Conservation (phyloP, 2,797 vertebrate genomes). For the Artibeus lituratus region DNA sequence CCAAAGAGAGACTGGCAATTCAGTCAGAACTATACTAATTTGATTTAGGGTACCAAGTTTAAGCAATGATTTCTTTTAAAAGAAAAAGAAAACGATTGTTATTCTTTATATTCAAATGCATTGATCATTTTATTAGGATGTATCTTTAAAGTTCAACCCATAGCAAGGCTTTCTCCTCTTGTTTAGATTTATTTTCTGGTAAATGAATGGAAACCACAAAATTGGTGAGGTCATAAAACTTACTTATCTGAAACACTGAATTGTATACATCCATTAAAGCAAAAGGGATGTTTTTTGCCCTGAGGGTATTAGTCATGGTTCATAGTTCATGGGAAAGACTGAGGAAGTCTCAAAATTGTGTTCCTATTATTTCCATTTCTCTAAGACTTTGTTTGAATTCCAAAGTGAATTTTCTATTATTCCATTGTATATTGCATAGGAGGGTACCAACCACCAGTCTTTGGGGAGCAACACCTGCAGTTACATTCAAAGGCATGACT, state of each 20-base stretch:
- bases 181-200: slow-evolving; percentile 72
- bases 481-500: slow-evolving; percentile 88
- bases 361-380: slow-evolving; percentile 89
- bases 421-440: slow-evolving; percentile 85
- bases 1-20: slow-evolving; percentile 62
- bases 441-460: slow-evolving; percentile 86
- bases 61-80: slow-evolving; percentile 55
- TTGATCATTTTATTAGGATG: slow-evolving; percentile 58
- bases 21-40: slow-evolving; percentile 57
- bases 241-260: slow-evolving; percentile 84
- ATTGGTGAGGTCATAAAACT: slow-evolving; percentile 84
- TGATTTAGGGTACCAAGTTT: slow-evolving; percentile 59
- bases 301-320: slow-evolving; percentile 88
- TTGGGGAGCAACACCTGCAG: slow-evolving; percentile 91
- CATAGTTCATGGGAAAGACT: slow-evolving; percentile 86
- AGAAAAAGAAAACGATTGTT: not conserved
- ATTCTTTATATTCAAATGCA: slow-evolving; percentile 48
- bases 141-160: slow-evolving; percentile 39
- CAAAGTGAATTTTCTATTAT: slow-evolving; percentile 88
- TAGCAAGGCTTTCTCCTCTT: slow-evolving; percentile 48
- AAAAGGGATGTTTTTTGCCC: slow-evolving; percentile 85
- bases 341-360: slow-evolving; percentile 90
- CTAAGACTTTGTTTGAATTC: slow-evolving; percentile 87
- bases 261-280: slow-evolving; percentile 82
- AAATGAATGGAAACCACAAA: slow-evolving; percentile 81